These are phyloP conservation scores for Brachyistius frenatus DNA, from an alignment of 2,113 vertebrate species.

Conservation along the genomic window DNA sequence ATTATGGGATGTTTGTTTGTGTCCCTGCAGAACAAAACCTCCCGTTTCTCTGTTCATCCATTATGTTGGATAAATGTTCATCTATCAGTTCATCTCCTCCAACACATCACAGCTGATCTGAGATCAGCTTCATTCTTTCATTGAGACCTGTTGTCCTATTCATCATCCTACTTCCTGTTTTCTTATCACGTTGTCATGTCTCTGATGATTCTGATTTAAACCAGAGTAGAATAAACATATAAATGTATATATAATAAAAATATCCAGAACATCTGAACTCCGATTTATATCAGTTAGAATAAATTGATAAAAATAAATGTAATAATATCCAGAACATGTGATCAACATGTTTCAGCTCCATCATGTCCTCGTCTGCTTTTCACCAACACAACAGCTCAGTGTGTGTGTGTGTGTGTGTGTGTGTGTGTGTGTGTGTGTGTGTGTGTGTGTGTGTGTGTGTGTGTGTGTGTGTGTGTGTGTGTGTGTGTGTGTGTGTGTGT, in stretches of 20 bases:
- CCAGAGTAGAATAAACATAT: no score
- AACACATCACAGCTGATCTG: slow-evolving; percentile 21
- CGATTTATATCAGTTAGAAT: no score
- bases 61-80: slow-evolving; percentile 11
- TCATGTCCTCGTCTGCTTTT: slow-evolving; percentile 4
- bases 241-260: no score
- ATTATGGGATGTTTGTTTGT: slow-evolving; percentile 15
- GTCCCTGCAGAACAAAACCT: slow-evolving; percentile 1
- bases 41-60: slow-evolving; percentile 28
- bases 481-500: slow-evolving; percentile 4
- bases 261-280: no score
- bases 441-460: not conserved
- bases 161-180: no score
- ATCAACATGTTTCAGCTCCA: slow-evolving; percentile 11
- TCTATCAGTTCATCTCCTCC: not conserved
- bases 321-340: no score
- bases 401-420: not conserved
- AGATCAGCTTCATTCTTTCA: not conserved
- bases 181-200: no score
- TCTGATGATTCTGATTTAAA: no score
- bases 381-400: no score
- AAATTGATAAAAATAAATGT: no score
- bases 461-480: no score
- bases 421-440: not conserved
- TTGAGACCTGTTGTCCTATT: not conserved